Conservation (phyloP, 1,140 invertebrate genomes). For the Rhyzopertha dominica region DNA sequence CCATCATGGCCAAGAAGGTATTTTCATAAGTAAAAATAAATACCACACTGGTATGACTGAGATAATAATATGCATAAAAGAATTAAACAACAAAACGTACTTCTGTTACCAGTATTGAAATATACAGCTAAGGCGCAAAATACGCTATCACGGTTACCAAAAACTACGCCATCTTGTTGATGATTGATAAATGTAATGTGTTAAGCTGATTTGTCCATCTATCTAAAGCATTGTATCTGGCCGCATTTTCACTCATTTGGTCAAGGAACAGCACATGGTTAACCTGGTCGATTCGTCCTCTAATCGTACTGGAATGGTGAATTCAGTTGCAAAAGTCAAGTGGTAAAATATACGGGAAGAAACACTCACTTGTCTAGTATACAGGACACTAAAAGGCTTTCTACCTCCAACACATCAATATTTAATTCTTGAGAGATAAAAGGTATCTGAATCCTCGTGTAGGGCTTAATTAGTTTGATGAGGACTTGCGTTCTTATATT, state of each 20-base stretch:
- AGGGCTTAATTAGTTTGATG: slow-evolving; percentile 96
- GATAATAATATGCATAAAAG: no score
- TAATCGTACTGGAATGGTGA: slow-evolving; percentile 75
- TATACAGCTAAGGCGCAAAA: no score
- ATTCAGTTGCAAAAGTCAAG: no score
- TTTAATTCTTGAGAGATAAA: slow-evolving; percentile 98
- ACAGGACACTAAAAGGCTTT: slow-evolving; percentile 96
- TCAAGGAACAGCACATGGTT: slow-evolving; percentile 91
- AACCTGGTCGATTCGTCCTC: slow-evolving; percentile 94
- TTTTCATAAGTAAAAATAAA: no score
- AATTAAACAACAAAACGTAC: no score
- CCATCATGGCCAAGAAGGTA: no score
- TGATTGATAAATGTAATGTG: slow-evolving; percentile 81
- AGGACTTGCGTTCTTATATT: slow-evolving; percentile 98
- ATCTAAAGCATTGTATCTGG: slow-evolving; percentile 84
- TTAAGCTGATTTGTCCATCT: slow-evolving; percentile 93
- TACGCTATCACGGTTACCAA: no score
- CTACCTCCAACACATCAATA: slow-evolving; percentile 93
- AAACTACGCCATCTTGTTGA: slow-evolving; percentile 78
- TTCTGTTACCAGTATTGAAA: no score
- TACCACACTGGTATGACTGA: no score
- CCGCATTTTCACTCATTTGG: slow-evolving; percentile 72
- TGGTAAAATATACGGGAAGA: no score
- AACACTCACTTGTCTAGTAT: slow-evolving; percentile 86
- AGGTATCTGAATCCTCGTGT: slow-evolving; percentile 96